Evolutionary conservation across 2,113 vertebrate species (phyloP).

Genomic region (Ctenomys sociabilis): DNA sequence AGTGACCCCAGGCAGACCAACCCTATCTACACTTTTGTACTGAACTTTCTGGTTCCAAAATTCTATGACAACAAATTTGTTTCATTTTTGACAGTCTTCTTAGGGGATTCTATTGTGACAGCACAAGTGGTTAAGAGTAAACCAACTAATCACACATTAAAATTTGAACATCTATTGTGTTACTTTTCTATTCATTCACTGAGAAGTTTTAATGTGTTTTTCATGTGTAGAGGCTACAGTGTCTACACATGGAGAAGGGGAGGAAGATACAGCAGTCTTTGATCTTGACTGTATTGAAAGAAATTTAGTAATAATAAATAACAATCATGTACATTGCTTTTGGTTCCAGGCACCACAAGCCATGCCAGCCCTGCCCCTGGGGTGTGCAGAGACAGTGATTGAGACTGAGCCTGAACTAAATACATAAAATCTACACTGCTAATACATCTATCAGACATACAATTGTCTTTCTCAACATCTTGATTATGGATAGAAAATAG

Average conservation of each 20-base stretch:
- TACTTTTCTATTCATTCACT: neutral
- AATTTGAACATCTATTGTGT: neutral
- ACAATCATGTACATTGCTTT: neutral
- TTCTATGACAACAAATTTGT: neutral
- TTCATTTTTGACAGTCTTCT: neutral
- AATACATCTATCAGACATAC: neutral
- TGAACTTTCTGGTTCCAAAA: neutral
- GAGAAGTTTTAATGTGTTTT: neutral
- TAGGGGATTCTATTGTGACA: neutral
- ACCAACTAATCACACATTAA: neutral
- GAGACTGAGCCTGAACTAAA: no score
- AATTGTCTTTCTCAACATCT: neutral
- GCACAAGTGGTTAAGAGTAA: neutral
- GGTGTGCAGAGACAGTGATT: no score
- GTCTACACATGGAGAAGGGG: neutral
- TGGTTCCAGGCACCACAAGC: no score
- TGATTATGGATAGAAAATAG: neutral
- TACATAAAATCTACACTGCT: neutral
- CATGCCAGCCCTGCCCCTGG: no score
- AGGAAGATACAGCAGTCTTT: neutral
- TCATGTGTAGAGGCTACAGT: neutral
- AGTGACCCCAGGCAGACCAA: neutral
- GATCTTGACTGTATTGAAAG: neutral
- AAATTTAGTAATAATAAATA: neutral
- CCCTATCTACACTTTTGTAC: accelerated